Evolutionary conservation across 2,888 invertebrate species (phyloP).

Genomic region (Stenurella melanura): DNA sequence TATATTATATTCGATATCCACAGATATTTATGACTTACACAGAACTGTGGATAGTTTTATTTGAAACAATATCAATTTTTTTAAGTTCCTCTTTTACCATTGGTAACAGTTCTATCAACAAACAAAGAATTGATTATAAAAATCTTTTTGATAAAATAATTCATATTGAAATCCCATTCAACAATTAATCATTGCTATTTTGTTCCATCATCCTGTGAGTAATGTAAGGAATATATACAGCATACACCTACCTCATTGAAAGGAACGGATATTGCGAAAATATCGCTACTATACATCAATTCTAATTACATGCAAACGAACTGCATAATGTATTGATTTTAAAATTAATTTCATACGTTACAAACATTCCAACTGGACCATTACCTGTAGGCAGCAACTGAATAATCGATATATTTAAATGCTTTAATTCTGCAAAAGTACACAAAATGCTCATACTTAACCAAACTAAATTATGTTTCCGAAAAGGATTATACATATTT

Average conservation of each 20-base stretch:
- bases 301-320: not conserved
- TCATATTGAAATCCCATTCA: no score
- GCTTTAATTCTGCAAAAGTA: not conserved
- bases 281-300: not conserved
- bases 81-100: no score
- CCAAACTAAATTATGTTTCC: constrained; percentile 3
- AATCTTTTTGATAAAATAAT: no score
- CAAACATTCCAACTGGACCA: not conserved
- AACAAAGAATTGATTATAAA: no score
- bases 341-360: constrained; percentile 8
- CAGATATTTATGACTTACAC: no score
- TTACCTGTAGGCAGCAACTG: not conserved
- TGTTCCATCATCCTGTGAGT: no score
- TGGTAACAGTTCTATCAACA: no score
- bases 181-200: no score
- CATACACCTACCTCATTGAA: not conserved
- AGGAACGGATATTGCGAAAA: constrained; percentile 13
- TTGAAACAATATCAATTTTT: no score
- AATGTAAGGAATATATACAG: not conserved
- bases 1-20: no score
- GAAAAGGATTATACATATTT: not conserved
- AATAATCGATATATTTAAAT: constrained; percentile 1
- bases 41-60: no score
- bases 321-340: constrained; percentile 21
- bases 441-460: not conserved